Evolutionary conservation across 2,113 vertebrate genomes (phyloP), one percentile per base, ranked within the genome.

Genomic region (Sinocyclocheilus grahami): DNA sequence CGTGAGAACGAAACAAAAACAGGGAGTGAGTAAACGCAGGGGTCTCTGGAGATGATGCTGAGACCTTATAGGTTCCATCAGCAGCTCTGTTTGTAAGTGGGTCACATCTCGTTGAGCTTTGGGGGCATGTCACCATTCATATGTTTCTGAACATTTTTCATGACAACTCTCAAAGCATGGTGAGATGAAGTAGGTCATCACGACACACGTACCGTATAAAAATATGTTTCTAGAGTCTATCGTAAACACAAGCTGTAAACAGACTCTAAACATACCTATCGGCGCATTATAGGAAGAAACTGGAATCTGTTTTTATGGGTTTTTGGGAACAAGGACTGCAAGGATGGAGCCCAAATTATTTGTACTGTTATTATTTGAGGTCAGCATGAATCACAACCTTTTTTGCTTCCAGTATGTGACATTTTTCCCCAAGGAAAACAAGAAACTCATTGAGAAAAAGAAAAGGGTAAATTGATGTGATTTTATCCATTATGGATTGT

Each of bases 51-150:
- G 24, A 86, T 11, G 51, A 83, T 18, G 51, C 82, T 58, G 80
- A 69, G 55, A 83, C 75, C 63, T 39, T 60, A 60, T 74, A 79
- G 72, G 79, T 82, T 86, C 72, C 69, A 81, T 86, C 79, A 69
- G 7, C n/a, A 39, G 75, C 46, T 60, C 51, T 63, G 76, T 63
- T 72, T 83, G 78, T 78, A 89, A 89, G 85, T 91, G 88, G 88
- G 90, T 91, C 89, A 88, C 72, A 67, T 86, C 88, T 86, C 42
- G 18, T 58, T 24, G 82, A 75, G 85, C 77, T 88, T 86, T 82
- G 55, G 62, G 74, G 72, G 33, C 62, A 67, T 82, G 86, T 87
- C 86, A 84, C 71, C 84, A 20, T 78, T 84, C 87, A 87, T 51
- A 83, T 53, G 37, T 63, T 67, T 37, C 75, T 55, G 20, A 83